Conservation (phyloP, 2,113 vertebrate species). For the Morone saxatilis region DNA sequence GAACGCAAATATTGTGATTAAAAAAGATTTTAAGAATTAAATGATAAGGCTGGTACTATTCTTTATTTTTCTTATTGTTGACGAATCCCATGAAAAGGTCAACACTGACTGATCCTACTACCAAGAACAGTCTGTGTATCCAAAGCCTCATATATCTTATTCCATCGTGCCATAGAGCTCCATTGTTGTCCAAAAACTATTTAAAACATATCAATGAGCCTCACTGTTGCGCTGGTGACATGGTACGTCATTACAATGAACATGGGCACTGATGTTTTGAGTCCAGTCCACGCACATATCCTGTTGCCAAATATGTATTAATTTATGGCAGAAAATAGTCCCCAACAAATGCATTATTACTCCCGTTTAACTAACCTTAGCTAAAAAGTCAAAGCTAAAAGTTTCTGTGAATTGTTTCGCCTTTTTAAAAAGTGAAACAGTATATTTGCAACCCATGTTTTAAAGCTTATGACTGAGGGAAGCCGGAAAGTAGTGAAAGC, state of each 20-base stretch:
- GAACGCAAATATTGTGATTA: no score
- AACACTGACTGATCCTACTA: neutral
- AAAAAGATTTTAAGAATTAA: neutral
- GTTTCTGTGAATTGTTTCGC: no score
- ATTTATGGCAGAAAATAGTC: neutral
- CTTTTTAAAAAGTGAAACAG: neutral
- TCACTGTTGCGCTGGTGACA: neutral
- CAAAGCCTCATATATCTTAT: neutral
- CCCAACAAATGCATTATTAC: neutral
- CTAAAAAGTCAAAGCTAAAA: neutral
- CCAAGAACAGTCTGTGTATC: neutral
- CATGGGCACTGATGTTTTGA: neutral
- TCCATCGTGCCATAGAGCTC: neutral
- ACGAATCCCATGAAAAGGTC: neutral
- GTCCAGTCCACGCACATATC: no score
- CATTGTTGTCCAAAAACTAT: neutral
- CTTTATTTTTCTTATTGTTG: conserved; percentile 2
- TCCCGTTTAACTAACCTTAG: neutral
- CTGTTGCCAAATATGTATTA: neutral
- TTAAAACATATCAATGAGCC: neutral
- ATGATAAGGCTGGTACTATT: neutral
- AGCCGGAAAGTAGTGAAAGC: neutral
- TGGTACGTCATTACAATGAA: no score
- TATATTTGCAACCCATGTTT: neutral
- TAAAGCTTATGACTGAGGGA: no score